Evolutionary conservation across 2,888 invertebrate species (phyloP), one percentile per base, ranked within the genome.

Genomic region (Athetis lepigone): DNA sequence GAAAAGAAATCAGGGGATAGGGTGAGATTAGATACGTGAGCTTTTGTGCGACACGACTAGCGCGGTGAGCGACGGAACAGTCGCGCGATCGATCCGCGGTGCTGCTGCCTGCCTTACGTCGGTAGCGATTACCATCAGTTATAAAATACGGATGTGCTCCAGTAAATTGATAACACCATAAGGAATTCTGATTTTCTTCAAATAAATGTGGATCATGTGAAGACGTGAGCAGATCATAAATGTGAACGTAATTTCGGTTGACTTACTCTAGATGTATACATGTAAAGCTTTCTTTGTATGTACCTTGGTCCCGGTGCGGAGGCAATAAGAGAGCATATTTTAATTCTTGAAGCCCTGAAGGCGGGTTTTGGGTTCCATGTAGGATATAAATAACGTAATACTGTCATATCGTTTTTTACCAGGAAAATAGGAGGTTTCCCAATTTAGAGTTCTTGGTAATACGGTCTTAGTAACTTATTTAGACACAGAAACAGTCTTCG

Each of bases 1-100:
- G 50, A 40, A 54, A 70, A 70, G 52, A 74, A 71, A 71, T 72
- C 78, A 71, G 59, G 68, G 70, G 70, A 78, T 80, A 49, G 74
- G 63, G 55, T 68, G 58, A 75, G 75, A 80, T 82, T 76, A 77
- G 72, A 71, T 75, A 82, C 77, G 83, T 77, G 75, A 56, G 70
- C 55, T 62, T 80, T 79, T 79, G 70, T 73, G 68, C 33, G 49
- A 47, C 49, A 50, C 8, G 13, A 4, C 36, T 58, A 54, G 59
- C 63, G 61, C 59, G 65, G 50, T 69, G 70, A 42, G 51, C 68
- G 37, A 54, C 59, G 43, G 21, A 63, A 55, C 43, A 66, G 46
- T 62, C 58, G 43, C 42, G 27, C 54, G 59, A 76, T 78, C 79
- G 77, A 80, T 61, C 52, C 55, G 50, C 49, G 37, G 27, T 7